These are phyloP conservation scores for Mustelus asterias DNA, from an alignment of 2,113 vertebrate genomes.

Conservation along the genomic window DNA sequence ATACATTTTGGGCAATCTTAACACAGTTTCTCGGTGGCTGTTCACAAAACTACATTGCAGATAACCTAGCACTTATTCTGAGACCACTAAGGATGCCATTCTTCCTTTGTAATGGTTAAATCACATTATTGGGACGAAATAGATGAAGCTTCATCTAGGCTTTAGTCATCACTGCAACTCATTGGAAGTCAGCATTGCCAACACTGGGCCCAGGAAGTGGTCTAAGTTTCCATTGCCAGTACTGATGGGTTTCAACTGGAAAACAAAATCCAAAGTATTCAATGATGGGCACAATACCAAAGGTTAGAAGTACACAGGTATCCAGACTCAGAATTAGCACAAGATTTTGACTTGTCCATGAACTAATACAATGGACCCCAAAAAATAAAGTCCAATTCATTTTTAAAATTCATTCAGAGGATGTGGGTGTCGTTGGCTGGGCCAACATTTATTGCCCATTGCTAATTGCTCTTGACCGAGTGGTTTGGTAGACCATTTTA, in stretches of 20 bases:
- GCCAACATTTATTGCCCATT: too few species aligned
- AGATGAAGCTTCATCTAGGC: too few species aligned
- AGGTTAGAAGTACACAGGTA: background rate
- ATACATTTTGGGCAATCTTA: background rate
- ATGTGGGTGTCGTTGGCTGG: too few species aligned
- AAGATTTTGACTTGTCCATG: background rate
- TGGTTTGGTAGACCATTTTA: too few species aligned
- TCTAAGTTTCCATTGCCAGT: background rate
- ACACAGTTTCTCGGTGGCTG: background rate
- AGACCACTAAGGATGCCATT: background rate
- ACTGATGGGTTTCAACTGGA: background rate
- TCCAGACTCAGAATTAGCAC: background rate
- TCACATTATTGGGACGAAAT: background rate
- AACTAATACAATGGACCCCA: background rate
- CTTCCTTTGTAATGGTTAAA: background rate
- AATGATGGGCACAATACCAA: background rate
- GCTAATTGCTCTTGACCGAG: too few species aligned
- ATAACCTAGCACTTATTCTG: background rate
- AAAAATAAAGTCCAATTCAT: background rate
- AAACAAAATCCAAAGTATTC: background rate
- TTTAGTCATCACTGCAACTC: background rate
- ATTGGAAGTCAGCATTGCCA: background rate
- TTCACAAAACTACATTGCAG: background rate
- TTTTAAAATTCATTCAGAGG: too few species aligned
- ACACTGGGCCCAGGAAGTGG: background rate